Evolutionary conservation across 2,113 vertebrate species (phyloP).

Genomic region (Corapipo altera): DNA sequence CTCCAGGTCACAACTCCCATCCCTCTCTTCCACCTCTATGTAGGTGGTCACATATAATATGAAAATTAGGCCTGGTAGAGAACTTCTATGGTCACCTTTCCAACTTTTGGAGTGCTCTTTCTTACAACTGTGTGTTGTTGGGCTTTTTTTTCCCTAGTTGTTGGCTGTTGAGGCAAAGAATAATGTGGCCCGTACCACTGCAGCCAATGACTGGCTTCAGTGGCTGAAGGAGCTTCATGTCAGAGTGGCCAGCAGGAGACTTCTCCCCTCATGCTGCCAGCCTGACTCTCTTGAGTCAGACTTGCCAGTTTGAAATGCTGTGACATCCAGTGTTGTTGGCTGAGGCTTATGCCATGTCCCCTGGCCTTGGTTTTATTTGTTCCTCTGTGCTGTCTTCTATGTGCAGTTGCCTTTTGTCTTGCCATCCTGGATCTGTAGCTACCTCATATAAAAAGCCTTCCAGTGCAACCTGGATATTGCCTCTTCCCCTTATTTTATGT

Average conservation of each 20-base stretch:
- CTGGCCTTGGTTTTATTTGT: not conserved
- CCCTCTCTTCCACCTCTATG: not conserved
- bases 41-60: not conserved
- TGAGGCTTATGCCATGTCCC: not conserved
- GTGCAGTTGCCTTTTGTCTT: not conserved
- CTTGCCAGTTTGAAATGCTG: not conserved
- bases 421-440: not conserved
- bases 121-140: not conserved
- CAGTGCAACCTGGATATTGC: not conserved
- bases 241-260: not conserved
- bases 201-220: not conserved
- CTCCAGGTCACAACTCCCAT: not conserved
- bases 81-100: not conserved
- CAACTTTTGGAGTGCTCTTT: not conserved
- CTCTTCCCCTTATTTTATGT: not conserved
- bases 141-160: not conserved
- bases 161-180: not conserved
- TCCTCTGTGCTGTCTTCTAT: not conserved
- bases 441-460: not conserved
- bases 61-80: not conserved
- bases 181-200: not conserved
- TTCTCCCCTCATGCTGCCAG: not conserved
- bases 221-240: not conserved
- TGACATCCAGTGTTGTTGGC: not conserved
- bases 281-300: not conserved